Conservation (phyloP, 2,113 vertebrate genomes). For the Arenaria interpres region DNA sequence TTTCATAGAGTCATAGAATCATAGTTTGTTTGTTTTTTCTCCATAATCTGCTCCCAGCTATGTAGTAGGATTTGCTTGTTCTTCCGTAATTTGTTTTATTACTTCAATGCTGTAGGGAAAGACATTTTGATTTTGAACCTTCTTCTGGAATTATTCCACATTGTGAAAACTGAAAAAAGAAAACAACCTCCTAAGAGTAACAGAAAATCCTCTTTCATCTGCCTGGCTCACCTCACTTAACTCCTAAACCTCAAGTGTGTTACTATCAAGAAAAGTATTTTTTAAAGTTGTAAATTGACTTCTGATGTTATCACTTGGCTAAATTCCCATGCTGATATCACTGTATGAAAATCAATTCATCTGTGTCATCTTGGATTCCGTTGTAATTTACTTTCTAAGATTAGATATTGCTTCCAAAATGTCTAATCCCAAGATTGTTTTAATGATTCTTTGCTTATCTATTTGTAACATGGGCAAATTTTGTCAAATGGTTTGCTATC, state of each 20-base stretch:
- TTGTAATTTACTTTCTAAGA: constrained; percentile 61
- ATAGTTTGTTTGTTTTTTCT: neutral
- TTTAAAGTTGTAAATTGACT: constrained; percentile 48
- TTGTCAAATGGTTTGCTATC: neutral
- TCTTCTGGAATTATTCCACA: neutral
- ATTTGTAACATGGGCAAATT: neutral
- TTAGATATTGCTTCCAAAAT: constrained; percentile 48
- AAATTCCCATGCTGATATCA: constrained; percentile 46
- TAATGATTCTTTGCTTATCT: constrained; percentile 61
- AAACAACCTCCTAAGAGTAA: neutral
- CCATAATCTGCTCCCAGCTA: neutral
- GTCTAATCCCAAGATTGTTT: constrained; percentile 29
- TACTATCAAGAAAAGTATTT: constrained; percentile 15
- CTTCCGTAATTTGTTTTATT: neutral
- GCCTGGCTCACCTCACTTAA: neutral
- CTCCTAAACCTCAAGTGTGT: constrained; percentile 8
- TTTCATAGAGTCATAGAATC: too few relatives aligned
- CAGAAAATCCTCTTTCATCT: neutral
- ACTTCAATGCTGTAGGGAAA: neutral
- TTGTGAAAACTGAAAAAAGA: neutral
- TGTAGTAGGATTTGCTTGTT: neutral
- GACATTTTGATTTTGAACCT: neutral
- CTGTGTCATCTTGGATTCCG: constrained; percentile 42
- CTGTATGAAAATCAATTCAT: constrained; percentile 58
- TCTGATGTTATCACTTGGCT: constrained; percentile 40